Base-by-base conservation (phyloP, 2,888 invertebrate genomes). In the Parapristionchus giblindavisi region DNA sequence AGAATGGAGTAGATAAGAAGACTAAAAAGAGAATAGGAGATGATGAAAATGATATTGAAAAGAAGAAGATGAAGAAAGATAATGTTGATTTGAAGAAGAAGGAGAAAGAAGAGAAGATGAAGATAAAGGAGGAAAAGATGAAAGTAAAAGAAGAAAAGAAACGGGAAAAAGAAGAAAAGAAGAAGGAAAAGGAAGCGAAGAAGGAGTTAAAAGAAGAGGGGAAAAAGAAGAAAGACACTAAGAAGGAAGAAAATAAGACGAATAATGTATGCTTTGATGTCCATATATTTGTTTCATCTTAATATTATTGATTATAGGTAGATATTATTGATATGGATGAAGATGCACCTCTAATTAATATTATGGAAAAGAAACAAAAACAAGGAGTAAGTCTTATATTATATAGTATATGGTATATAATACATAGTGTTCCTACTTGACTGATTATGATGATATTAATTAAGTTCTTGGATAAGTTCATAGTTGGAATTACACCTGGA, bases 371-470 rank as follows among this genome's bases (percentile, higher is more conserved):
- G 60, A 34, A 60, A 14, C 60, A 60, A 21, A 60, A 60, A 60
- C 60, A 60, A 60, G 60, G 60, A 36, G 60, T 60, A n/a, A 36
- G 60, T 61, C 8, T 43, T 43, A 14, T 43, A 43, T 43, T 43
- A 14, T 43, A 8, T 14, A 14, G 8, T 43, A 43, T 8, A 43
- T 17, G 43, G 43, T 14, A 17, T 43, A 43, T 43, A 43, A 43
- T 8, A 43, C 11, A 17, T 17, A 8, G 43, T 43, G 8, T 43
- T 8, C 43, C 11, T 43, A 43, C n/a, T n/a, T n/a, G n/a, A n/a
- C n/a, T n/a, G n/a, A n/a, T n/a, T n/a, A n/a, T n/a, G n/a, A n/a
- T n/a, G n/a, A n/a, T n/a, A n/a, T n/a, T n/a, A n/a, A n/a, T 27
- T 24, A 32, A 24, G 58, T 29, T 27, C 4, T 21, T 27, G 3